These are phyloP conservation scores for Hemiscyllium ocellatum DNA, from an alignment of 2,113 vertebrate genomes.

Conservation along the genomic window DNA sequence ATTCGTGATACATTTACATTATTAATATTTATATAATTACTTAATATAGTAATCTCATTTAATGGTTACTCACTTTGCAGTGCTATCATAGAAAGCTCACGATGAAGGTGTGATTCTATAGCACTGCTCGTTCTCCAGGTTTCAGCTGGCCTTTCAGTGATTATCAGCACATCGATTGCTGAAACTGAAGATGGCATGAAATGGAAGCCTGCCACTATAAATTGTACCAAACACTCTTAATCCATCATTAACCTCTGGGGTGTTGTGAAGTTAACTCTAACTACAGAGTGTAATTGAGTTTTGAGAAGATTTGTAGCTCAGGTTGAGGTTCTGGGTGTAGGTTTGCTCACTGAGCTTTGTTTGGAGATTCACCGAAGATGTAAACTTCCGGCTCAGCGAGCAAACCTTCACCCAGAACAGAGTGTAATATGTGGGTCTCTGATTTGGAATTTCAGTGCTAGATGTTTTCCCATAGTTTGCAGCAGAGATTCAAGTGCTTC, in stretches of 20 bases:
- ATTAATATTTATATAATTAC: not conserved
- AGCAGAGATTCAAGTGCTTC: not conserved
- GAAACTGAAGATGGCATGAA: not conserved
- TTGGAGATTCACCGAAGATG: too few relatives aligned
- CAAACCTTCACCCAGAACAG: too few relatives aligned
- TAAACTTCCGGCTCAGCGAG: too few relatives aligned
- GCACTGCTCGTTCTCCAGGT: not conserved
- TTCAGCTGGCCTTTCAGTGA: not conserved
- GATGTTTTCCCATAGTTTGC: not conserved
- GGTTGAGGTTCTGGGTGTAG: too few relatives aligned
- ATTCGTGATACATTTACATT: not conserved
- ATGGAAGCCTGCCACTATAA: not conserved
- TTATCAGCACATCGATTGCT: not conserved
- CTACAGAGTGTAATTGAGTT: not conserved
- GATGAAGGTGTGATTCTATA: not conserved
- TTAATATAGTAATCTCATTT: not conserved
- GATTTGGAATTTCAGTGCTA: not conserved
- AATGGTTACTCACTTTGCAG: not conserved
- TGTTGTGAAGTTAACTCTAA: not conserved
- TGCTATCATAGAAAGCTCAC: not conserved
- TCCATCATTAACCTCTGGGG: not conserved
- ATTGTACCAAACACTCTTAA: not conserved
- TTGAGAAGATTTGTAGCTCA: too few relatives aligned
- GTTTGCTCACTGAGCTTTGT: too few relatives aligned
- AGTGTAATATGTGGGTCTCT: not conserved